Conservation (phyloP, 2,797 vertebrate species). For the Takifugu ocellatus region DNA sequence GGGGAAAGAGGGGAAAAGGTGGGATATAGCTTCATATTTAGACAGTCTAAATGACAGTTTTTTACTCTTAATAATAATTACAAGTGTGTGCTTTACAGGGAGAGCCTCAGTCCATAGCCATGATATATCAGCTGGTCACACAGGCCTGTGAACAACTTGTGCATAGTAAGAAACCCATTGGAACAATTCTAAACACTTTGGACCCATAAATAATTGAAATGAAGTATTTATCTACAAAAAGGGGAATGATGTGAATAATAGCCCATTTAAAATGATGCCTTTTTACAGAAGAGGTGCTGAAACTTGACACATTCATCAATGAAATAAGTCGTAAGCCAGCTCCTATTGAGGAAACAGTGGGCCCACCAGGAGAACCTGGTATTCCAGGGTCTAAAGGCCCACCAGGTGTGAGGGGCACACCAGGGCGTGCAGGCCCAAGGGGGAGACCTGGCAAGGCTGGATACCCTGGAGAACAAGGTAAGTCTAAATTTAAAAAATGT, state of each 20-base stretch:
- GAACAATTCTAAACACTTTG: no score
- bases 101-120: constrained; percentile 86
- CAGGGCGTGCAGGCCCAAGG: constrained; percentile 62
- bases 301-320: constrained; percentile 75
- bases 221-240: no score
- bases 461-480: constrained; percentile 82
- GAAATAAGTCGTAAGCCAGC: constrained; percentile 76
- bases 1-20: constrained; percentile 92
- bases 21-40: background rate
- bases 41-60: no score
- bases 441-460: constrained; percentile 69
- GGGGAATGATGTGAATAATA: no score
- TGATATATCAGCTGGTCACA: constrained; percentile 89
- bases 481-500: constrained; percentile 3
- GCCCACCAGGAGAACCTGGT: constrained; percentile 78
- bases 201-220: no score
- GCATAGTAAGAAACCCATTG: constrained; percentile 74
- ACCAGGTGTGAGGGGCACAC: constrained; percentile 67
- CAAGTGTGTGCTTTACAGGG: constrained; percentile 72
- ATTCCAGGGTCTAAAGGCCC: constrained; percentile 72
- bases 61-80: no score
- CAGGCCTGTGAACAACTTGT: constrained; percentile 91
- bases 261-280: background rate
- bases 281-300: constrained; percentile 75
- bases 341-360: constrained; percentile 76